Percentiles rank a stretch among this genome's conserved stretches.
Conservation (phyloP, 2,888 invertebrate species). For the Acanthosepion pharaonis region DNA sequence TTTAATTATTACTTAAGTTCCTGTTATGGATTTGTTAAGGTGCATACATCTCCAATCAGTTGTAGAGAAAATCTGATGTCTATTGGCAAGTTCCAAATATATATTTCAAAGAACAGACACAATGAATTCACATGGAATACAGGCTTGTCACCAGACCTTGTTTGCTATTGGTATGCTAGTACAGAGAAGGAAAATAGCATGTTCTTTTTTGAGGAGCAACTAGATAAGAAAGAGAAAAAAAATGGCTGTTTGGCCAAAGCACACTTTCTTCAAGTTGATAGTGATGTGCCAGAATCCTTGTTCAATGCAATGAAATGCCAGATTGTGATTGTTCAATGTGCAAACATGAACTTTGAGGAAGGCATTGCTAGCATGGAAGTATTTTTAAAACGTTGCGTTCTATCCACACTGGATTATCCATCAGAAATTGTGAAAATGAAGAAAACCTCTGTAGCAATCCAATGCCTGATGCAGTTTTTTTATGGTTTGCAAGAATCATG, state of each 20-base stretch:
- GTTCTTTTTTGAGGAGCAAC: not conserved
- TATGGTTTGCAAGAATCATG: not conserved
- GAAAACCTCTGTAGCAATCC: not conserved
- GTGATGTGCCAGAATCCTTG: not conserved
- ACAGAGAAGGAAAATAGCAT: slow-evolving; percentile 14
- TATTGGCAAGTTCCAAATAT: slow-evolving; percentile 33
- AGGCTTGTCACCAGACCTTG: not conserved
- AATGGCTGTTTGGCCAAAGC: slow-evolving; percentile 9
- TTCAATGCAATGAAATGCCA: slow-evolving; percentile 42
- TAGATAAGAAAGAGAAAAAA: slow-evolving; percentile 13
- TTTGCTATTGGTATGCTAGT: slow-evolving; percentile 35
- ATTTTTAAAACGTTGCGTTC: not conserved
- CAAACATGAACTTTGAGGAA: not conserved
- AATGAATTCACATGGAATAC: not conserved
- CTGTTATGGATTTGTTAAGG: not conserved
- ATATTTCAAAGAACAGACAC: not conserved
- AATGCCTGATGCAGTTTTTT: slow-evolving; percentile 15
- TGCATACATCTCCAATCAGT: not conserved
- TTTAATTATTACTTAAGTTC: slow-evolving; percentile 35
- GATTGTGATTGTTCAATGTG: not conserved
- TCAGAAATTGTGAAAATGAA: not conserved
- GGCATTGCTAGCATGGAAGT: not conserved
- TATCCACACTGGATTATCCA: not conserved
- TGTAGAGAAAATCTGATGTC: not conserved
- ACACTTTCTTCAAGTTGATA: not conserved